Evolutionary conservation across 2,797 vertebrate species (phyloP).

Genomic region (Argentina silus): DNA sequence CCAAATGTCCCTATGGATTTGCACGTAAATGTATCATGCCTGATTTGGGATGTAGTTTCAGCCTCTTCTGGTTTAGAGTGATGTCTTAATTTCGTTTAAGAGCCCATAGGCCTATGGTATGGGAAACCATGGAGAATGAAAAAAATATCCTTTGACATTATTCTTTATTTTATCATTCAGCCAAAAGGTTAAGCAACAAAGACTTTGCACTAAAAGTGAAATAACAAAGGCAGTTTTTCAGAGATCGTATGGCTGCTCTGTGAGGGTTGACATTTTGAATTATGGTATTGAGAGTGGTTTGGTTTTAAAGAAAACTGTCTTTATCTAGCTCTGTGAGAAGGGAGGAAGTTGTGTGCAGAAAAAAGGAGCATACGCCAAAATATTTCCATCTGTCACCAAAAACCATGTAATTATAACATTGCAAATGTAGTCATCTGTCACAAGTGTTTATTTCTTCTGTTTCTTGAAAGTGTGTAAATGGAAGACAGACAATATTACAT

Average conservation of each 20-base stretch:
- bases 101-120: neutral
- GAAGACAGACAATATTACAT: conserved; percentile 33
- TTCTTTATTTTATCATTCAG: conserved; percentile 43
- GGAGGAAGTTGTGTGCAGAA: conserved; percentile 49
- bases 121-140: neutral
- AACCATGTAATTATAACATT: conserved; percentile 70
- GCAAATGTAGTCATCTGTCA: conserved; percentile 58
- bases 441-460: conserved; percentile 57
- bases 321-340: conserved; percentile 65
- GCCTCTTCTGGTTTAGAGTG: conserved; percentile 37
- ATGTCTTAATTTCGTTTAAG: conserved; percentile 51
- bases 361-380: conserved; percentile 54
- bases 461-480: conserved; percentile 54
- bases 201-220: conserved; percentile 32
- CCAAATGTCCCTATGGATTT: conserved; percentile 41
- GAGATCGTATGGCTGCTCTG: conserved; percentile 58
- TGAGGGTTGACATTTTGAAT: conserved; percentile 53
- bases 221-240: conserved; percentile 50
- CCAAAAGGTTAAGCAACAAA: conserved; percentile 36
- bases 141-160: conserved; percentile 59
- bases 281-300: conserved; percentile 64
- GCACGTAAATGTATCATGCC: conserved; percentile 22
- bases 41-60: conserved; percentile 29
- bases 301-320: conserved; percentile 61
- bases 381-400: conserved; percentile 67